A percentile compares a stretch with the other conserved stretches of the same genome.
Conservation (phyloP, 2,113 vertebrate species). For the Stegostoma tigrinum region DNA sequence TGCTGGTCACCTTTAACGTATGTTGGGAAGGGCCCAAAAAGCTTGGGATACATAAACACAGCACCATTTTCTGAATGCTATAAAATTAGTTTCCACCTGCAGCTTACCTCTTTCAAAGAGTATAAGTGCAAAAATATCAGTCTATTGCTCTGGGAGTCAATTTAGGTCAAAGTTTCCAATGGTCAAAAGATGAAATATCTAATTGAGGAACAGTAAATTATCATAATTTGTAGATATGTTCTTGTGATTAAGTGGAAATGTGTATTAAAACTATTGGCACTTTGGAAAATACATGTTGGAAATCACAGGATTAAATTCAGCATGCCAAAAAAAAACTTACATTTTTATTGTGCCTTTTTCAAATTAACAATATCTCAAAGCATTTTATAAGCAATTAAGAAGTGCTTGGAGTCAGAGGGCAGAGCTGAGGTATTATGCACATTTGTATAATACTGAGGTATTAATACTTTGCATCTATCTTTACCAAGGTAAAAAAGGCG, state of each 20-base stretch:
- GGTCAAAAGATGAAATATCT: background rate
- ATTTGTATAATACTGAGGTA: too few relatives aligned
- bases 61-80: background rate
- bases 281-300: background rate
- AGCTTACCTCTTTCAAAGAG: background rate
- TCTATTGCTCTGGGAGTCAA: background rate
- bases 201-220: background rate
- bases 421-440: too few relatives aligned
- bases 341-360: background rate
- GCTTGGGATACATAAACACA: background rate
- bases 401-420: background rate
- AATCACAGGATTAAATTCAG: background rate
- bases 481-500: too few relatives aligned
- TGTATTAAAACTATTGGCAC: background rate
- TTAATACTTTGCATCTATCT: too few relatives aligned
- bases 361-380: background rate
- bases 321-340: background rate
- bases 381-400: background rate
- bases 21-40: background rate
- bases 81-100: background rate
- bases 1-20: background rate
- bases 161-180: background rate
- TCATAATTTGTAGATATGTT: background rate
- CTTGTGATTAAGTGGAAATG: background rate
- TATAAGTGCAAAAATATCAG: background rate